phyloP scores from a whole-genome alignment of 2,113 vertebrate species.

The Mystacornis crossleyi region DNA sequence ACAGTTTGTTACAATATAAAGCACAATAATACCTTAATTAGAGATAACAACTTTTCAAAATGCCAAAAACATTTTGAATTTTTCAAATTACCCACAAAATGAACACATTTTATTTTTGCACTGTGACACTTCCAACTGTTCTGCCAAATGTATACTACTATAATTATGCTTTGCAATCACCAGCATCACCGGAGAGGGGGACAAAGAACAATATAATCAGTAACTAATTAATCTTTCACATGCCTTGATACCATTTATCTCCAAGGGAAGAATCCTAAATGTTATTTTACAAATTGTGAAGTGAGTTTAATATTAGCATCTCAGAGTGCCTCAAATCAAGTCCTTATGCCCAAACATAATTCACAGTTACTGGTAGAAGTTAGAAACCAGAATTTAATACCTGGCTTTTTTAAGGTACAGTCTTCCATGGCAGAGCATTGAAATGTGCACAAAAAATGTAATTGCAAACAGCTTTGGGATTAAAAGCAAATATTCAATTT shows the following conservation, averaged over 20 bases:
- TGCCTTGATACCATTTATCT: slow-evolving; percentile 26
- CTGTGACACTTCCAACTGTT: slow-evolving; percentile 70
- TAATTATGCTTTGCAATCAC: slow-evolving; percentile 54
- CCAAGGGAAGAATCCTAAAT: not conserved
- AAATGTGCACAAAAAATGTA: not conserved
- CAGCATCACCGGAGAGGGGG: slow-evolving; percentile 38
- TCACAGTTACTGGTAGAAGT: not conserved
- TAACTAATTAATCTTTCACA: slow-evolving; percentile 46
- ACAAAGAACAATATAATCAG: slow-evolving; percentile 65
- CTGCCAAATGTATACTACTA: slow-evolving; percentile 62
- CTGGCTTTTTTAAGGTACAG: not conserved
- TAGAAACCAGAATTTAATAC: not conserved
- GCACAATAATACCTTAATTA: slow-evolving; percentile 62
- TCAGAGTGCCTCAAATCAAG: not conserved
- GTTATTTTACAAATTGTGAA: not conserved
- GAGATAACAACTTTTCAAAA: slow-evolving; percentile 53
- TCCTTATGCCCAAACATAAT: not conserved
- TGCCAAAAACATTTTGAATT: slow-evolving; percentile 42
- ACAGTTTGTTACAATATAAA: slow-evolving; percentile 39
- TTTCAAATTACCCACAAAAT: slow-evolving; percentile 54
- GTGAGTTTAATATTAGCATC: not conserved
- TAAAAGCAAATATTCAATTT: slow-evolving; percentile 20
- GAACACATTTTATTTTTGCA: slow-evolving; percentile 66
- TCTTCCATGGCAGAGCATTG: not conserved
- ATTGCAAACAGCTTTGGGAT: not conserved